phyloP scores from a whole-genome alignment of 2,797 vertebrate genomes.

The Gymnodraco acuticeps region DNA sequence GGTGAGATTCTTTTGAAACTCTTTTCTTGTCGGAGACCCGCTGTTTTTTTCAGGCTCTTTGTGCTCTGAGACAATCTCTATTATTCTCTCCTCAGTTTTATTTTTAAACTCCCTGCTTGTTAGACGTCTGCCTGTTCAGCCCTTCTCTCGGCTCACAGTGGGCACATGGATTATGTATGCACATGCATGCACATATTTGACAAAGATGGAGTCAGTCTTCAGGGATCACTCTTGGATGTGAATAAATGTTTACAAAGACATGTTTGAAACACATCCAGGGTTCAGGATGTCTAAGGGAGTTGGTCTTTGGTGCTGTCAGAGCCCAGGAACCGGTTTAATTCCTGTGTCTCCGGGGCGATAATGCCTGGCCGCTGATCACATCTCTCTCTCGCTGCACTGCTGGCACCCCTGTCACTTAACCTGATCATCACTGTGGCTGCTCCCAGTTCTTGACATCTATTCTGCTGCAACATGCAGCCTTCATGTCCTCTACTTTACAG shows the following conservation, averaged over 20 bases:
- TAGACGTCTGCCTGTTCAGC: conserved; percentile 36
- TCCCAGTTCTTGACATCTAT: conserved; percentile 38
- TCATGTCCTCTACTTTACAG: conserved; percentile 17
- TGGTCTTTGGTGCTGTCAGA: conserved; percentile 41
- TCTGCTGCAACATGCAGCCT: conserved; percentile 36
- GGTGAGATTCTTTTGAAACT: conserved; percentile 29
- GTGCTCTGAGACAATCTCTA: conserved; percentile 31
- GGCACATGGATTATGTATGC: conserved; percentile 8
- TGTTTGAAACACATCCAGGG: conserved; percentile 23
- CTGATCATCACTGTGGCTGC: conserved; percentile 59
- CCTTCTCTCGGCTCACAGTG: conserved; percentile 28
- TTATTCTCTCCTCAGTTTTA: conserved; percentile 46
- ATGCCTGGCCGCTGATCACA: conserved; percentile 47
- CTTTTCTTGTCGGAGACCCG: conserved; percentile 18
- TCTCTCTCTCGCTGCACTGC: conserved; percentile 48
- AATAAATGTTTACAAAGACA: conserved; percentile 18
- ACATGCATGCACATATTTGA: conserved; percentile 7
- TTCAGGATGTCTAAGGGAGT: conserved; percentile 21
- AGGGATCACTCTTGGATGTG: conserved; percentile 7
- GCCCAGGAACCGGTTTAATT: conserved; percentile 52
- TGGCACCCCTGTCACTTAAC: conserved; percentile 68
- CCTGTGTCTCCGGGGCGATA: conserved; percentile 48
- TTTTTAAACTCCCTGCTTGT: conserved; percentile 57
- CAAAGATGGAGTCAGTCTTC: conserved; percentile 16
- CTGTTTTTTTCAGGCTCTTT: conserved; percentile 37